Percentiles rank a stretch among this genome's conserved stretches.
phyloP scores from a whole-genome alignment of 2,113 vertebrate genomes.

The Cephalopterus ornatus region DNA sequence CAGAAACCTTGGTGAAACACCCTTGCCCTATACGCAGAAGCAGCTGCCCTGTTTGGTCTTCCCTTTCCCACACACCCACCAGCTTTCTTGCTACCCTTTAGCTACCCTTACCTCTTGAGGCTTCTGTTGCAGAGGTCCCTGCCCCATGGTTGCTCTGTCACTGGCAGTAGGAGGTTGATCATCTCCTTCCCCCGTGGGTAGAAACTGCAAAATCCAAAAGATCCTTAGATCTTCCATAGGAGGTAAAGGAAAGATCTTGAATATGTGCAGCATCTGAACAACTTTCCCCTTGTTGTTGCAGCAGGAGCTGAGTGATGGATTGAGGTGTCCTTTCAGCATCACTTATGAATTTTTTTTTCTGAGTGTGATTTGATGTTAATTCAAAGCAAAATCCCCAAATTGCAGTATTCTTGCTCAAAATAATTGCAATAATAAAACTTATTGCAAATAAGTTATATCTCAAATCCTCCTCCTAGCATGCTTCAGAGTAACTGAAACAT shows the following conservation, averaged over 20 bases:
- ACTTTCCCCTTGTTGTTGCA: not conserved
- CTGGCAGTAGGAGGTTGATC: not conserved
- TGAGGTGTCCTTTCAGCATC: not conserved
- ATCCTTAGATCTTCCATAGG: not conserved
- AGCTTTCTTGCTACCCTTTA: not conserved
- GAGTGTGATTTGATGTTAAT: not conserved
- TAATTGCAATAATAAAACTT: not conserved
- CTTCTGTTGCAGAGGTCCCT: not conserved
- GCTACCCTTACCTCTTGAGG: not conserved
- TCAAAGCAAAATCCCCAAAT: not conserved
- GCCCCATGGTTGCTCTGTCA: fast-evolving
- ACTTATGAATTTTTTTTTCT: not conserved
- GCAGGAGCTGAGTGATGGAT: not conserved
- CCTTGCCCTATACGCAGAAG: not conserved
- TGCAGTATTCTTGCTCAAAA: not conserved
- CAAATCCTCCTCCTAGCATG: not conserved
- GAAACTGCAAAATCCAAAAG: not conserved
- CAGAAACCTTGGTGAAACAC: not conserved
- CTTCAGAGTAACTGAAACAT: not conserved
- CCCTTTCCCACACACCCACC: not conserved
- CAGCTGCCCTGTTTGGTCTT: not conserved
- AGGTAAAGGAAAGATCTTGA: not conserved
- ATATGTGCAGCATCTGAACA: fast-evolving
- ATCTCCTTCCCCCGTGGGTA: not conserved
- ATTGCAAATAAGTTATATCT: no score